Conservation (phyloP, 2,797 vertebrate genomes). For the Heterohyrax brucei region DNA sequence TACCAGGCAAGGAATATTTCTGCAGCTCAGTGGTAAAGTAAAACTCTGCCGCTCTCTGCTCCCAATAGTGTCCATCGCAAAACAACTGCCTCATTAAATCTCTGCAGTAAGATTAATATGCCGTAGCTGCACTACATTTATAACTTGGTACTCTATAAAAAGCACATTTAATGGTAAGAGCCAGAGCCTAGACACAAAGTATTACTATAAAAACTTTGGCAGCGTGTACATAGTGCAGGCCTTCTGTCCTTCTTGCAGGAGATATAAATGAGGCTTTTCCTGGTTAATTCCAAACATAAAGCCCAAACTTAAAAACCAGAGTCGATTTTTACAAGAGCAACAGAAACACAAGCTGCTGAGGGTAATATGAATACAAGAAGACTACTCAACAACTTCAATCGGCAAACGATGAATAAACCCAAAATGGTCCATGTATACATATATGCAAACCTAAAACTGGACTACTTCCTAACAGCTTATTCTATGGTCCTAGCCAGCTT, state of each 20-base stretch:
- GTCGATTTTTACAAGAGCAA: slow-evolving; percentile 69
- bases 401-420: slow-evolving; percentile 82
- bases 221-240: slow-evolving; percentile 86
- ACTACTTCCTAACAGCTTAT: slow-evolving; percentile 75
- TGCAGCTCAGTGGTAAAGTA: slow-evolving; percentile 95
- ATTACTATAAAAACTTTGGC: slow-evolving; percentile 93
- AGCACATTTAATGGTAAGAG: slow-evolving; percentile 93
- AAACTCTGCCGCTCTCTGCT: slow-evolving; percentile 96
- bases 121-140: slow-evolving; percentile 94
- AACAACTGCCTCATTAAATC: slow-evolving; percentile 99
- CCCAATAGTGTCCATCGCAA: slow-evolving; percentile 95
- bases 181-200: slow-evolving; percentile 93
- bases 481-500: slow-evolving; percentile 71
- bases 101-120: slow-evolving; percentile 95
- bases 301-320: slow-evolving; percentile 83
- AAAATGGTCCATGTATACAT: slow-evolving; percentile 67
- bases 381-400: slow-evolving; percentile 75
- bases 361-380: slow-evolving; percentile 73
- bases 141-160: slow-evolving; percentile 95
- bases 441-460: slow-evolving; percentile 67
- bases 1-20: slow-evolving; percentile 94
- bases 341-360: slow-evolving; percentile 77
- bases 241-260: slow-evolving; percentile 83
- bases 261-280: slow-evolving; percentile 84
- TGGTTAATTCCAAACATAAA: slow-evolving; percentile 83